Percentiles rank a stretch among this genome's conserved stretches.
phyloP scores from a whole-genome alignment of 2,797 vertebrate species.

The Rostrhamus sociabilis region DNA sequence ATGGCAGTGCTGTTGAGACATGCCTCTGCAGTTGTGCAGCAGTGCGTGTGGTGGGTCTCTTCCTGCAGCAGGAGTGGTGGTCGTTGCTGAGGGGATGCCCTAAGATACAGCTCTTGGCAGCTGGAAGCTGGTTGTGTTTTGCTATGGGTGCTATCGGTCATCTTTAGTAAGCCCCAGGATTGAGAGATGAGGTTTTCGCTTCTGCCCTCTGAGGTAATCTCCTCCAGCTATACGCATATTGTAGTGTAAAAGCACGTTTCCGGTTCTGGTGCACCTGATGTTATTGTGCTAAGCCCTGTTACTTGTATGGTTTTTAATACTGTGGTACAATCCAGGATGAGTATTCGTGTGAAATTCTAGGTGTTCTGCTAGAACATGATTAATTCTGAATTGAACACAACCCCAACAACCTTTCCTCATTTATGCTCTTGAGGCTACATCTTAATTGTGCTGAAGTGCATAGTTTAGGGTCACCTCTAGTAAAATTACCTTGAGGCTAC shows the following conservation, averaged over 20 bases:
- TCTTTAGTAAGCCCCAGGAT: not conserved
- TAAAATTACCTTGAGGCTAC: not conserved
- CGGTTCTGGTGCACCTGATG: not conserved
- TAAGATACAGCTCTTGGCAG: not conserved
- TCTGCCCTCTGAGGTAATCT: fast-evolving
- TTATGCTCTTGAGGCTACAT: not conserved
- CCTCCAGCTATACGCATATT: fast-evolving
- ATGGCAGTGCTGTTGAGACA: fast-evolving
- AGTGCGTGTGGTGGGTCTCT: not conserved
- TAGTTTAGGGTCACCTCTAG: not conserved
- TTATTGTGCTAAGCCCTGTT: not conserved
- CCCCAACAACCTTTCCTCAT: not conserved
- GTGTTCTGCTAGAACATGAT: not conserved
- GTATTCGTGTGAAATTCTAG: not conserved
- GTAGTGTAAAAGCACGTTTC: fast-evolving
- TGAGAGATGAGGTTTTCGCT: not conserved
- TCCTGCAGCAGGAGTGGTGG: fast-evolving
- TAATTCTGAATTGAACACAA: not conserved
- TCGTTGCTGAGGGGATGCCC: not conserved
- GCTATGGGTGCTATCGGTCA: fast-evolving
- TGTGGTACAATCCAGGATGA: not conserved
- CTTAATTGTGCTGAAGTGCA: not conserved
- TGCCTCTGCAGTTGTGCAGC: not conserved
- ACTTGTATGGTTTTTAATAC: not conserved
- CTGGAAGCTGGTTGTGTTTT: not conserved